Conservation (phyloP, 2,113 vertebrate genomes). For the Formicarius rufipectus region DNA sequence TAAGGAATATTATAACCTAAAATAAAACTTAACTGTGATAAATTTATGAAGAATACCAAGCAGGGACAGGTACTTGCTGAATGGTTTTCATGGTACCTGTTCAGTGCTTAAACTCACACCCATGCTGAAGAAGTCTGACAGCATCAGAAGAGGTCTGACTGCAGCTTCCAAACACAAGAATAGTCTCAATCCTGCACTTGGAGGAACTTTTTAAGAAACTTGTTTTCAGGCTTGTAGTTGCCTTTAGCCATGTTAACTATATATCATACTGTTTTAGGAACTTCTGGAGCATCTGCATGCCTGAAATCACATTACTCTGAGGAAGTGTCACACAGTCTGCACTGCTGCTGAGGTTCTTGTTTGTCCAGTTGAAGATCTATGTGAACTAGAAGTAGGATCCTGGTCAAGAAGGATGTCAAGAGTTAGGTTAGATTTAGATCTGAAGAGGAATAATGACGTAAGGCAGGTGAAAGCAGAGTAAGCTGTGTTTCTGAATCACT, state of each 20-base stretch:
- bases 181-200: neutral
- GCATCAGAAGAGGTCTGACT: neutral
- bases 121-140: neutral
- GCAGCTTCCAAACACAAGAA: neutral
- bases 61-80: neutral
- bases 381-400: neutral
- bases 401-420: neutral
- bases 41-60: neutral
- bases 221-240: neutral
- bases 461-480: neutral
- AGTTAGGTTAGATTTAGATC: neutral
- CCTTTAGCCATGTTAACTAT: neutral
- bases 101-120: neutral
- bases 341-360: neutral
- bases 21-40: neutral
- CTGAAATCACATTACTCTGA: neutral
- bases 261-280: neutral
- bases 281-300: neutral
- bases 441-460: neutral
- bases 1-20: neutral
- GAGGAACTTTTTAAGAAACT: neutral
- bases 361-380: neutral
- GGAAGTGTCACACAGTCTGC: neutral
- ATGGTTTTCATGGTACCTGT: neutral
- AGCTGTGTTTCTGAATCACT: neutral